Evolutionary conservation across 2,888 invertebrate species (phyloP).

Genomic region (Callinectes sapidus): DNA sequence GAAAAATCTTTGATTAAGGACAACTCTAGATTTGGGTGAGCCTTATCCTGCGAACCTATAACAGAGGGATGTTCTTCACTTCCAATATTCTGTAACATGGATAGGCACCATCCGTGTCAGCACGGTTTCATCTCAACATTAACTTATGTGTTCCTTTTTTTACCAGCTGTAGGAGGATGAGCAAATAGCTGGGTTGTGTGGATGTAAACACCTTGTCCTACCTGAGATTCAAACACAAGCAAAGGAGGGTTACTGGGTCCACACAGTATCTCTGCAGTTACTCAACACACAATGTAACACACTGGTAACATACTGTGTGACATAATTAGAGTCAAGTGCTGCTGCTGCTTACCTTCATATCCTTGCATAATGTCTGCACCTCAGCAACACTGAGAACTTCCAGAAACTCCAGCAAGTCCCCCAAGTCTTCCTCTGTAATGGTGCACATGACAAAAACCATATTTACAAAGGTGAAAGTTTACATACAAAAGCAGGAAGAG

Average conservation of each 20-base stretch:
- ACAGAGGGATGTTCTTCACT: no score
- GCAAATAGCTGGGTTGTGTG: background rate
- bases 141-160: no score
- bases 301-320: background rate
- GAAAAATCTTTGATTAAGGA: no score
- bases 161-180: background rate
- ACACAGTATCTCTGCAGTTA: background rate
- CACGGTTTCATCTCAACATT: no score
- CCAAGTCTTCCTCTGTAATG: conserved; percentile 73
- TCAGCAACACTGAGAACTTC: conserved; percentile 75
- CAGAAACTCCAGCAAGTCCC: conserved; percentile 75
- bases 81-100: no score
- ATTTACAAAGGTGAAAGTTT: no score
- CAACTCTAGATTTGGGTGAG: no score
- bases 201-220: background rate
- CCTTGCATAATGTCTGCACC: conserved; percentile 76
- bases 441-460: background rate
- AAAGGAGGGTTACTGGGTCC: background rate
- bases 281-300: background rate
- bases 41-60: no score
- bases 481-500: background rate
- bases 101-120: no score
- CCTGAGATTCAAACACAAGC: background rate
- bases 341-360: conserved; percentile 59
- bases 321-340: background rate